phyloP scores from a whole-genome alignment of 2,797 vertebrate species.

The Myotis pilosus region DNA sequence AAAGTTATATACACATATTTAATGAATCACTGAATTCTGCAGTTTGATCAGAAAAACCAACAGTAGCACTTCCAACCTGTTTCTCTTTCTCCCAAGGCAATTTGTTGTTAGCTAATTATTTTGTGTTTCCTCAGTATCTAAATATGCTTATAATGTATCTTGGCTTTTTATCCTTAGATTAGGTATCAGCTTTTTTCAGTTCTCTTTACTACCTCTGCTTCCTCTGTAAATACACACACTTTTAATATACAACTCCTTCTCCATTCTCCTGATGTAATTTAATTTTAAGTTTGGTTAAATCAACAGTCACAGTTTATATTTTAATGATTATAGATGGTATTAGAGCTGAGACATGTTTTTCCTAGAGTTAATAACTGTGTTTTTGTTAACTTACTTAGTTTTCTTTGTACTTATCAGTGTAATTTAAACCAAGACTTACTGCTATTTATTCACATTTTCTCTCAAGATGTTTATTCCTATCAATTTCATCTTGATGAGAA shows the following conservation, averaged over 20 bases:
- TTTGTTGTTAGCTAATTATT: background rate
- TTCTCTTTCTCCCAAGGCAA: background rate
- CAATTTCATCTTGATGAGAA: background rate
- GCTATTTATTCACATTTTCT: background rate
- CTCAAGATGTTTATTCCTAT: conserved; percentile 16
- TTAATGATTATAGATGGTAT: background rate
- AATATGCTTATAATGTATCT: background rate
- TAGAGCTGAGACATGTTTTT: background rate
- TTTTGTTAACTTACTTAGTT: background rate
- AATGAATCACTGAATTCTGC: conserved; percentile 3
- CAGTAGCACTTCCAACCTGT: background rate
- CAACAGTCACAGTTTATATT: background rate
- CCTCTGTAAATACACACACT: background rate
- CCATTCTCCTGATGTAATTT: conserved; percentile 15
- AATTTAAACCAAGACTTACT: background rate
- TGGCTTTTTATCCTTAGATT: background rate
- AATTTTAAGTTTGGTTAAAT: conserved; percentile 15
- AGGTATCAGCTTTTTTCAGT: background rate
- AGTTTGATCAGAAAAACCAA: conserved; percentile 13
- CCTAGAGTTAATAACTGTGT: background rate
- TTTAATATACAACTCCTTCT: background rate
- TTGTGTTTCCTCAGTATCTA: background rate
- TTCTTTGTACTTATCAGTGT: conserved; percentile 11
- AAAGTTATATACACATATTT: background rate
- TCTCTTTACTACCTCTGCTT: background rate